Conservation (phyloP, 2,113 vertebrate species). For the Pan paniscus region DNA sequence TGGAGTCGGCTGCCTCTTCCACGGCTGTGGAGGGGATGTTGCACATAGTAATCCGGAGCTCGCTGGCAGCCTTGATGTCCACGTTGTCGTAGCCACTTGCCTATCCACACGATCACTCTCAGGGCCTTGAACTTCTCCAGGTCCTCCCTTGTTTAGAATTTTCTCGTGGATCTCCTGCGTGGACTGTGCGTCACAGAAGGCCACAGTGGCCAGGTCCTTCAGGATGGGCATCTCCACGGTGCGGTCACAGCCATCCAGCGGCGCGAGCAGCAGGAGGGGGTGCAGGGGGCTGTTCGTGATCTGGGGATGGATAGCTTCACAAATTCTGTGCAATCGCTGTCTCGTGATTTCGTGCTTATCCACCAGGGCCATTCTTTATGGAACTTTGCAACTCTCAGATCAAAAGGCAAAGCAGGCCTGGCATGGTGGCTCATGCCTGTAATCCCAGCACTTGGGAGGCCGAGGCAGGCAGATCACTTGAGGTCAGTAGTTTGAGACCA, state of each 20-base stretch:
- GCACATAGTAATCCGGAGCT: conserved; percentile 96
- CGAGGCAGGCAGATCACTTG: too few relatives aligned
- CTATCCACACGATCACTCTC: conserved; percentile 96
- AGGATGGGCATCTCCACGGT: conserved; percentile 99
- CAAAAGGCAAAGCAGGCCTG: too few relatives aligned
- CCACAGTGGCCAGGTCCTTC: conserved; percentile 97
- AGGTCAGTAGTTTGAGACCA: too few relatives aligned
- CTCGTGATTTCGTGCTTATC: conserved; percentile 99
- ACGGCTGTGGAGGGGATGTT: conserved; percentile 96
- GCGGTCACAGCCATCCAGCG: conserved; percentile 96
- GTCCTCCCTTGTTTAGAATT: conserved; percentile 98
- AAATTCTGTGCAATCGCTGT: conserved; percentile 96
- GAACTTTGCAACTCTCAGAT: conserved; percentile 77
- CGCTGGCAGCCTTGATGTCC: conserved; percentile 96
- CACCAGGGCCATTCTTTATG: conserved; percentile 92
- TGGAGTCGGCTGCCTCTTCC: conserved; percentile 96
- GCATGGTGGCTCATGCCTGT: too few relatives aligned
- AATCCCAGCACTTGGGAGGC: too few relatives aligned
- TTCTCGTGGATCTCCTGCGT: conserved; percentile 99
- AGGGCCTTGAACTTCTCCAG: conserved; percentile 98
- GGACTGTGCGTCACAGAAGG: conserved; percentile 98
- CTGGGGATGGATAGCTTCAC: conserved; percentile 98
- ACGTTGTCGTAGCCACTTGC: conserved; percentile 99
- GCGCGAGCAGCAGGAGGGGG: conserved; percentile 95
- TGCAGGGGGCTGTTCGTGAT: conserved; percentile 99